A percentile compares a stretch with the other conserved stretches of the same genome.
Conservation (phyloP, 2,113 vertebrate genomes). For the Lepus timidus region DNA sequence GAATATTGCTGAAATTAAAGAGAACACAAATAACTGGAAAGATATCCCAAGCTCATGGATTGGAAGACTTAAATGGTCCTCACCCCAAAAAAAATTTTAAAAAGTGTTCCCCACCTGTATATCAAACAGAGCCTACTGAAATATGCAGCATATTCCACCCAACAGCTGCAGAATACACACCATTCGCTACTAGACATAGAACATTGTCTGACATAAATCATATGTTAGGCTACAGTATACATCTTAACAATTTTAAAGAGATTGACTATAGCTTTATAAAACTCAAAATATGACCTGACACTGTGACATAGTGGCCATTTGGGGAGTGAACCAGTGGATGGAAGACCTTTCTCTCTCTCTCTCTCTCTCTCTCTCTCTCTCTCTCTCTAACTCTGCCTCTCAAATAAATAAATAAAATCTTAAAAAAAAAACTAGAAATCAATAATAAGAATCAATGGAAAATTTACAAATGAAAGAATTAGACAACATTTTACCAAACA, state of each 20-base stretch:
- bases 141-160: not conserved
- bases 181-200: not conserved
- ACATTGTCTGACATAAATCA: not conserved
- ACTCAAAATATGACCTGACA: not conserved
- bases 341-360: no score
- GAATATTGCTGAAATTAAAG: not conserved
- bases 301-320: no score
- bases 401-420: no score
- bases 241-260: not conserved
- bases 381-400: no score
- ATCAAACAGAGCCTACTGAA: not conserved
- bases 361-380: no score
- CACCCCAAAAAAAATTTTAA: not conserved
- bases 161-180: not conserved
- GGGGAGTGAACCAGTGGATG: no score
- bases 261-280: not conserved
- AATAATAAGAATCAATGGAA: not conserved
- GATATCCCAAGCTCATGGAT: no score
- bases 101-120: not conserved
- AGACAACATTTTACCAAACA: not conserved
- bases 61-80: not conserved
- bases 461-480: not conserved
- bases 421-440: not conserved
- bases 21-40: not conserved
- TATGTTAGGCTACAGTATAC: not conserved